These are phyloP conservation scores for Polymixis flavicincta DNA, from an alignment of 2,888 invertebrate species.

Conservation along the genomic window DNA sequence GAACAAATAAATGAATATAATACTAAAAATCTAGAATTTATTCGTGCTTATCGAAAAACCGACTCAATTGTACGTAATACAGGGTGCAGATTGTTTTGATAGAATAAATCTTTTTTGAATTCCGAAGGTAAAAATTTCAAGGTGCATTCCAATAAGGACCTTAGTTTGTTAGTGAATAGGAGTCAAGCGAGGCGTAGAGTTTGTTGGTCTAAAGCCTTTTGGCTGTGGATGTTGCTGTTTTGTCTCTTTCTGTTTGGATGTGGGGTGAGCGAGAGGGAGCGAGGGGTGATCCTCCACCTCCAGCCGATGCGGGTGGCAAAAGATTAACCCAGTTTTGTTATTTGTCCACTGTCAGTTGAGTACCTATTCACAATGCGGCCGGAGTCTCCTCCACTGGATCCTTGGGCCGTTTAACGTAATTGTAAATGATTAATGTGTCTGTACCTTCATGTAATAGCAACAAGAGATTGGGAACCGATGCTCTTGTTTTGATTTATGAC, in stretches of 20 bases:
- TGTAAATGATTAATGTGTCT: constrained; percentile 90
- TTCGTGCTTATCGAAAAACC: constrained; percentile 73
- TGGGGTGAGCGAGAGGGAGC: constrained; percentile 78
- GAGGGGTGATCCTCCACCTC: constrained; percentile 86
- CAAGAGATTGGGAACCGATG: constrained; percentile 84
- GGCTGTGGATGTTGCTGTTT: constrained; percentile 68
- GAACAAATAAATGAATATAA: constrained; percentile 90
- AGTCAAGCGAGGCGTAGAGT: constrained; percentile 62
- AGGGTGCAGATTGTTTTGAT: constrained; percentile 83
- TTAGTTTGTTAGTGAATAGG: constrained; percentile 70
- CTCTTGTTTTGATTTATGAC: constrained; percentile 85
- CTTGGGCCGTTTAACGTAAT: constrained; percentile 89
- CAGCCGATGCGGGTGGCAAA: constrained; percentile 86
- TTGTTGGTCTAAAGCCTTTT: constrained; percentile 76
- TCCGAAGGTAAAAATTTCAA: constrained; percentile 84
- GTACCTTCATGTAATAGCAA: constrained; percentile 84
- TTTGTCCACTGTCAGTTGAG: constrained; percentile 91
- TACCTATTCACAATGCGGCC: constrained; percentile 90
- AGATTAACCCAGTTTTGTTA: constrained; percentile 91
- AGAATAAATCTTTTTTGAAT: constrained; percentile 85
- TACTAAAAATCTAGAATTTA: constrained; percentile 86
- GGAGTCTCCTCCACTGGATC: constrained; percentile 86
- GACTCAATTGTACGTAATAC: constrained; percentile 76
- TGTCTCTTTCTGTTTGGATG: constrained; percentile 84
- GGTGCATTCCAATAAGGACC: constrained; percentile 73